Percentiles rank a stretch among this genome's conserved stretches.
phyloP scores from a whole-genome alignment of 2,888 invertebrate genomes.

The Eupithecia subfuscata region DNA sequence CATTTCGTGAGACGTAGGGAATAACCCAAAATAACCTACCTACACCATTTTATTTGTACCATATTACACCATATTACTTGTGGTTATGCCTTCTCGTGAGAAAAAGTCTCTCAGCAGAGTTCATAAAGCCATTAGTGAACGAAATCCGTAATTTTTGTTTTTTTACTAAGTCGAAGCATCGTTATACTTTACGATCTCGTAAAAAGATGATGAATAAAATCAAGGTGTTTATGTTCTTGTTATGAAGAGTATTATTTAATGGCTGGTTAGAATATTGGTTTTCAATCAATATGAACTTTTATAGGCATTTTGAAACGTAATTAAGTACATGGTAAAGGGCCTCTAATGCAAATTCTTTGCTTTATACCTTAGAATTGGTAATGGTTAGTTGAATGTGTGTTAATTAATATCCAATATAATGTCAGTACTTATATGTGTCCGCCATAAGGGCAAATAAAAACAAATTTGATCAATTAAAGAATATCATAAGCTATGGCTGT shows the following conservation, averaged over 20 bases:
- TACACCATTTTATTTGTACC: not conserved
- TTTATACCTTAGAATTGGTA: no score
- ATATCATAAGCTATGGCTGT: not conserved
- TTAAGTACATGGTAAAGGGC: not conserved
- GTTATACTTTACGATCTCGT: slow-evolving; percentile 41
- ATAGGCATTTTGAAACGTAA: not conserved
- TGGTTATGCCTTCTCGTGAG: not conserved
- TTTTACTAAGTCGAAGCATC: slow-evolving; percentile 41
- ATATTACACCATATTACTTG: no score
- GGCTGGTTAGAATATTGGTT: slow-evolving; percentile 20
- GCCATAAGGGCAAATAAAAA: no score
- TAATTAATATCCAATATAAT: no score
- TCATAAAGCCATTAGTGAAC: slow-evolving; percentile 31
- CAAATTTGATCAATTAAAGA: no score
- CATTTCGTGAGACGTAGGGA: no score
- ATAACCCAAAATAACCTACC: no score
- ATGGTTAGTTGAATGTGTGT: no score
- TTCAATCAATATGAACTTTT: slow-evolving; percentile 11
- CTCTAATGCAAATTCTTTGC: not conserved
- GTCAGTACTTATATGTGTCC: no score
- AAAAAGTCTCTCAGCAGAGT: not conserved
- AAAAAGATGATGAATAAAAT: slow-evolving; percentile 41
- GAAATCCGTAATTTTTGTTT: slow-evolving; percentile 39
- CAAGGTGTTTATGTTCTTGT: slow-evolving; percentile 42
- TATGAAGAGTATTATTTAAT: slow-evolving; percentile 32